Evolutionary conservation across 2,113 vertebrate genomes (phyloP).

Genomic region (Pardalotus punctatus): DNA sequence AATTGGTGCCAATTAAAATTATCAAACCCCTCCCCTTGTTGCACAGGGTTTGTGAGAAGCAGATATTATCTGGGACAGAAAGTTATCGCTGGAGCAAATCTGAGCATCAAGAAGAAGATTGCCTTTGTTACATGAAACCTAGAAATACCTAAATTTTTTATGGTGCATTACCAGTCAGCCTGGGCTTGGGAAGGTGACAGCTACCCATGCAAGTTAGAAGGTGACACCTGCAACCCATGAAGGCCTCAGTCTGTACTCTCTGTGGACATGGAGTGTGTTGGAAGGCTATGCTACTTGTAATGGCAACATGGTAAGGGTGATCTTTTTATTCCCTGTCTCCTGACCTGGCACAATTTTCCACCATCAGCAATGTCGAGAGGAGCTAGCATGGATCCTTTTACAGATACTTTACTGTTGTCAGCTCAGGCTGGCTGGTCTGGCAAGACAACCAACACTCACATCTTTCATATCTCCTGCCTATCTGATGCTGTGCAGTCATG

Average conservation of each 20-base stretch:
- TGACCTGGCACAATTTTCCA: background rate
- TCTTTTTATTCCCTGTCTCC: background rate
- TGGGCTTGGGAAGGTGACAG: background rate
- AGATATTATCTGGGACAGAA: background rate
- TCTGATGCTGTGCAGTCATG: background rate
- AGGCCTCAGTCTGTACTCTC: background rate
- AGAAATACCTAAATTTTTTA: background rate
- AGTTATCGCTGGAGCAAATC: background rate
- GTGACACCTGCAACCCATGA: background rate
- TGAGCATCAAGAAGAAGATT: background rate
- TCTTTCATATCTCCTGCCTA: background rate
- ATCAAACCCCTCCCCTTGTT: background rate
- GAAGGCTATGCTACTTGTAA: background rate
- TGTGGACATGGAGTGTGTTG: background rate
- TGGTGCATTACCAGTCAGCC: background rate
- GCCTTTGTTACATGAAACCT: background rate
- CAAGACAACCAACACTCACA: background rate
- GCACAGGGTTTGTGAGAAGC: background rate
- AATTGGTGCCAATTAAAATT: background rate
- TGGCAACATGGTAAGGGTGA: background rate
- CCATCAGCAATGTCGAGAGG: background rate
- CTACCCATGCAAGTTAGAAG: background rate
- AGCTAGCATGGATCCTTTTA: background rate
- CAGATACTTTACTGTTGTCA: background rate
- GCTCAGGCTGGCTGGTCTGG: background rate